Conservation (phyloP, 1,140 invertebrate genomes). For the Bombus difficillimus region DNA sequence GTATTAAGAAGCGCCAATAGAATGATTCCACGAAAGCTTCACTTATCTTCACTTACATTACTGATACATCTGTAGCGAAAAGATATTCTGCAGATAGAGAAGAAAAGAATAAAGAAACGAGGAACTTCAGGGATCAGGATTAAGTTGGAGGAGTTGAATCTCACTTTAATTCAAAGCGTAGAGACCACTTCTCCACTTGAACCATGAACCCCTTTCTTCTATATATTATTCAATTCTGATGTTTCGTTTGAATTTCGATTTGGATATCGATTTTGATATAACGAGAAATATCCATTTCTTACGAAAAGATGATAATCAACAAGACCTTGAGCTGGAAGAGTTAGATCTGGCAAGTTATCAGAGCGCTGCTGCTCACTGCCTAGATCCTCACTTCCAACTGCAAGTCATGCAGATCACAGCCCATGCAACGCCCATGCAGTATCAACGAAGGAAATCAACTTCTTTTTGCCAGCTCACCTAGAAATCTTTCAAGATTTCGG, state of each 20-base stretch:
- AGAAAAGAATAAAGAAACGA: constrained; percentile 1
- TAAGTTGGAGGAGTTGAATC: constrained; percentile 93
- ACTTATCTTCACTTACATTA: constrained; percentile 18
- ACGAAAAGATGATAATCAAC: constrained; percentile 50
- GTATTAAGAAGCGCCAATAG: constrained; percentile 32
- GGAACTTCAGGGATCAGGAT: constrained; percentile 78
- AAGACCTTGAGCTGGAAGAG: constrained; percentile 88
- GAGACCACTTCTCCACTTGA: constrained; percentile 89
- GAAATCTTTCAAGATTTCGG: neutral
- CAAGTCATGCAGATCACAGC: constrained; percentile 46
- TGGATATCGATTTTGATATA: neutral
- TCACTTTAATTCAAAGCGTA: constrained; percentile 87
- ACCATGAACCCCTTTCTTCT: constrained; percentile 72
- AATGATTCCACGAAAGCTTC: constrained; percentile 2
- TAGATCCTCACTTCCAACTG: constrained; percentile 88
- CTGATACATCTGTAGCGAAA: neutral
- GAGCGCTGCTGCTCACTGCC: constrained; percentile 80
- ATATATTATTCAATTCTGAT: neutral
- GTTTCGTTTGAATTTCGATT: no score
- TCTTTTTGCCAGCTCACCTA: neutral
- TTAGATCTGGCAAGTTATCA: constrained; percentile 88
- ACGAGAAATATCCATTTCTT: neutral
- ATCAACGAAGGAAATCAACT: neutral
- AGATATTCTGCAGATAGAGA: neutral
- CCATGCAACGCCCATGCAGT: constrained; percentile 7